phyloP scores from a whole-genome alignment of 37 sponge, comb jelly and placozoan genomes.

The Aplysina aerophoba region DNA sequence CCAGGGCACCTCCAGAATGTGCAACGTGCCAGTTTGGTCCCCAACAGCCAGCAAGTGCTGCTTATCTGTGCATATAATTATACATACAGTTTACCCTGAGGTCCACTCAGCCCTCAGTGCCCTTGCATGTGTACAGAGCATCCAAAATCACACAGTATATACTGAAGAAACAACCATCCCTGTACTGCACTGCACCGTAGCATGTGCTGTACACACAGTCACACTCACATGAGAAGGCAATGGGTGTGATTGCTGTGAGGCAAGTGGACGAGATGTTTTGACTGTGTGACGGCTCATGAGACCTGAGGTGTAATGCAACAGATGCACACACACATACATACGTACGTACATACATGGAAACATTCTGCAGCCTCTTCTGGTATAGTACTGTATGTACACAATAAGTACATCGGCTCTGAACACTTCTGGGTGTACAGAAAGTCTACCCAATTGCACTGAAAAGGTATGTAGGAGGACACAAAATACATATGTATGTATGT shows the following conservation, averaged over 20 bases:
- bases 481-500: too few species aligned
- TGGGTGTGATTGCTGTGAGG: constrained; percentile 79
- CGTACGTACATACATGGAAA: not conserved
- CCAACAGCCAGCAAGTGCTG: constrained; percentile 94
- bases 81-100: not conserved
- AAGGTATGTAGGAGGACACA: too few species aligned
- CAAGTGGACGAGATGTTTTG: constrained; percentile 90
- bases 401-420: too few species aligned
- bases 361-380: not conserved
- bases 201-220: too few species aligned
- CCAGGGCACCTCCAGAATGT: constrained; percentile 93
- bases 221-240: constrained; percentile 66
- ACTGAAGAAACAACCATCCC: too few species aligned
- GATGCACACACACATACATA: constrained; percentile 11
- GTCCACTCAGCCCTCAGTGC: not conserved
- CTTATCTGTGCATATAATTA: constrained; percentile 40
- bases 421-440: too few species aligned
- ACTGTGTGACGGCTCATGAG: constrained; percentile 87
- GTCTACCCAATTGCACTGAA: too few species aligned
- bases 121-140: not conserved
- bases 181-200: too few species aligned
- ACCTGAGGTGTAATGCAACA: constrained; percentile 39
- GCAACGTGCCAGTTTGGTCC: constrained; percentile 90
- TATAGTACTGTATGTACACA: too few species aligned
- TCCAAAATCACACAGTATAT: too few species aligned